Percentiles rank a stretch among this genome's conserved stretches.
Evolutionary conservation across 2,797 vertebrate genomes (phyloP).

Genomic region (Chelidonichthys spinosus): DNA sequence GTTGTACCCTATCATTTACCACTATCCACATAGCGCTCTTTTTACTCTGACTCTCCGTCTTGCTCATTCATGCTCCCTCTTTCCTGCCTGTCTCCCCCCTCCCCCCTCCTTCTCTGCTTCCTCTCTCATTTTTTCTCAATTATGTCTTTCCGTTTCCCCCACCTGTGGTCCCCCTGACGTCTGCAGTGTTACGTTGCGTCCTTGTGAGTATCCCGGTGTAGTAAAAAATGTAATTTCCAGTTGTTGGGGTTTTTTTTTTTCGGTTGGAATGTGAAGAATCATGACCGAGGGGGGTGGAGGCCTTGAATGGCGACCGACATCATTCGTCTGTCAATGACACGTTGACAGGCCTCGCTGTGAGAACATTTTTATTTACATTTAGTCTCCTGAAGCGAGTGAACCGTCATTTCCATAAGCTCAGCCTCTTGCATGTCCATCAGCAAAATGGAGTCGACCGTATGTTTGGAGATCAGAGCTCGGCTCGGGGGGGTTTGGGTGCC

Average conservation of each 20-base stretch:
- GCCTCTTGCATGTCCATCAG: conserved; percentile 50
- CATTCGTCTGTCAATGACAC: conserved; percentile 40
- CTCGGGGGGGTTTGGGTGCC: conserved; percentile 42
- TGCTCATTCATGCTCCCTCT: conserved; percentile 50
- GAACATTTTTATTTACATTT: conserved; percentile 70
- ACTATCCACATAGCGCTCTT: conserved; percentile 71
- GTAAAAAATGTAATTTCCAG: conserved; percentile 32
- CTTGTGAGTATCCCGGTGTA: conserved; percentile 5
- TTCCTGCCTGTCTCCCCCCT: conserved; percentile 10
- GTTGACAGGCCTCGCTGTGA: conserved; percentile 44
- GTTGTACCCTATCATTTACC: conserved; percentile 83
- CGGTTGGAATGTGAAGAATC: conserved; percentile 18
- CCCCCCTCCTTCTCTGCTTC: conserved; percentile 23
- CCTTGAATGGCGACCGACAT: conserved; percentile 41
- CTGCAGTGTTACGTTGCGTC: conserved; percentile 38
- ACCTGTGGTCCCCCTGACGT: conserved; percentile 48
- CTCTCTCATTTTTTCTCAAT: conserved; percentile 40
- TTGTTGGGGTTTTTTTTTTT: conserved; percentile 24
- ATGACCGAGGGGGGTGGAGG: conserved; percentile 5
- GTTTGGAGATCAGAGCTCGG: conserved; percentile 56
- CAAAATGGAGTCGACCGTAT: conserved; percentile 55
- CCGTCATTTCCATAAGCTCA: conserved; percentile 58
- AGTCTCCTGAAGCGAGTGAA: conserved; percentile 59
- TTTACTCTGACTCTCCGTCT: conserved; percentile 63
- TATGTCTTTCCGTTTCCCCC: conserved; percentile 31